These are phyloP conservation scores for Tigriopus californicus DNA, from an alignment of 2,888 invertebrate species.

Conservation along the genomic window DNA sequence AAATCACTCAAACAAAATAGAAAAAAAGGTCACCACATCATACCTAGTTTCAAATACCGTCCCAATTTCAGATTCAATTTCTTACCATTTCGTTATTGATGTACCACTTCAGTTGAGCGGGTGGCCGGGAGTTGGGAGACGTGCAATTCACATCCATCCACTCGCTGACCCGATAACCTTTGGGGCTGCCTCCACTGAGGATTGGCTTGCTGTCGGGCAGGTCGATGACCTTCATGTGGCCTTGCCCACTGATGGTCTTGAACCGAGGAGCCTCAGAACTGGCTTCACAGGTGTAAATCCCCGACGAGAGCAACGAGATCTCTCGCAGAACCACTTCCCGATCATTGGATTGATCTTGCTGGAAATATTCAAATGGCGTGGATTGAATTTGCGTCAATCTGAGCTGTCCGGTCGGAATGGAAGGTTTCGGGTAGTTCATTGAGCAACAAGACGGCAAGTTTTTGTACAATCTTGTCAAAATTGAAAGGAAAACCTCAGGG, in stretches of 20 bases:
- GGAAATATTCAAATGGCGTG: not conserved
- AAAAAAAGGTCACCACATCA: too few species aligned
- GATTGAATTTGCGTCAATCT: not conserved
- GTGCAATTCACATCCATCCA: conserved; percentile 55
- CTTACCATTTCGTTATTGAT: conserved; percentile 43
- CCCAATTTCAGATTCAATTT: too few species aligned
- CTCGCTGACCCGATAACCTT: conserved; percentile 52
- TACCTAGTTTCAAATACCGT: too few species aligned
- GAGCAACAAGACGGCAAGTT: too few species aligned
- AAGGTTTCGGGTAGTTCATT: too few species aligned
- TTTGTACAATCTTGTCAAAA: too few species aligned
- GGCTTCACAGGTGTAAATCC: conserved; percentile 6
- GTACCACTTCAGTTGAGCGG: conserved; percentile 49
- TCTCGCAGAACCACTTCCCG: not conserved
- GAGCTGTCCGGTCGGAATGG: too few species aligned
- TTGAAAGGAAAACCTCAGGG: too few species aligned
- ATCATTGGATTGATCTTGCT: conserved; percentile 1
- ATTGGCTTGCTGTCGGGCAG: not conserved
- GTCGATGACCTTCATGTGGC: conserved; percentile 8
- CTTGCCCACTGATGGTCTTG: conserved; percentile 3
- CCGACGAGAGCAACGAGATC: not conserved
- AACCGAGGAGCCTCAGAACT: conserved; percentile 12
- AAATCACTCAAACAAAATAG: too few species aligned
- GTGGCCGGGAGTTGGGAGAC: conserved; percentile 53
- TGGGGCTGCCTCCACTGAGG: not conserved